phyloP scores from a whole-genome alignment of 2,797 vertebrate species.

The Cygnus olor region DNA sequence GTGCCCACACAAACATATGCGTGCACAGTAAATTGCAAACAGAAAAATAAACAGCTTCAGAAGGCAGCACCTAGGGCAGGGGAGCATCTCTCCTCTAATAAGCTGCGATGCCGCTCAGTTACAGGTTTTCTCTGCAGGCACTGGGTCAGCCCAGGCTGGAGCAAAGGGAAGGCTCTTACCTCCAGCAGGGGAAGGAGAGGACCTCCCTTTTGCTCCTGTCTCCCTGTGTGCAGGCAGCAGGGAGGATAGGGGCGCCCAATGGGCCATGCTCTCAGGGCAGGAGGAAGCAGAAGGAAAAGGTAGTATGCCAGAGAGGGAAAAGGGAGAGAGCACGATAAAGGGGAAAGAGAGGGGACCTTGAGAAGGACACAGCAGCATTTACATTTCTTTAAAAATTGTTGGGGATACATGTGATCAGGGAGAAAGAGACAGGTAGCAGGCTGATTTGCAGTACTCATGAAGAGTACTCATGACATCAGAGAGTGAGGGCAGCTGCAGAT shows the following conservation, averaged over 20 bases:
- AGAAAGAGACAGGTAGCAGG: background rate
- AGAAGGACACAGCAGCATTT: background rate
- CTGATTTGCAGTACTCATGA: background rate
- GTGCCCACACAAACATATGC: background rate
- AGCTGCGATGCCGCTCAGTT: background rate
- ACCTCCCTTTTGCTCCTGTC: background rate
- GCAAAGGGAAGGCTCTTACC: background rate
- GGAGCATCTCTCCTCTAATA: background rate
- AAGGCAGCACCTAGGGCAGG: background rate
- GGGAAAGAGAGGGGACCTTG: background rate
- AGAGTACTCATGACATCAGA: background rate
- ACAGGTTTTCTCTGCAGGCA: background rate
- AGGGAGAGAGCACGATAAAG: background rate
- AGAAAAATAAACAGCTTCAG: background rate
- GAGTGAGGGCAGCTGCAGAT: background rate
- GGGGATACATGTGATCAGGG: background rate
- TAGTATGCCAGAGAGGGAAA: background rate
- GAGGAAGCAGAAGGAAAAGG: background rate
- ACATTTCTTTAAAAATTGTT: background rate
- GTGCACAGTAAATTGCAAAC: background rate
- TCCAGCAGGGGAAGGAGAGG: fast-evolving
- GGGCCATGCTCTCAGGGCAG: no score
- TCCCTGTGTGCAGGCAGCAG: background rate
- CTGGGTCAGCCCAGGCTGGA: background rate
- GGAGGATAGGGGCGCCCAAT: background rate